Percentiles rank a stretch among this genome's conserved stretches.
phyloP scores from a whole-genome alignment of 2,888 invertebrate species.

The Cotesia congregata region DNA sequence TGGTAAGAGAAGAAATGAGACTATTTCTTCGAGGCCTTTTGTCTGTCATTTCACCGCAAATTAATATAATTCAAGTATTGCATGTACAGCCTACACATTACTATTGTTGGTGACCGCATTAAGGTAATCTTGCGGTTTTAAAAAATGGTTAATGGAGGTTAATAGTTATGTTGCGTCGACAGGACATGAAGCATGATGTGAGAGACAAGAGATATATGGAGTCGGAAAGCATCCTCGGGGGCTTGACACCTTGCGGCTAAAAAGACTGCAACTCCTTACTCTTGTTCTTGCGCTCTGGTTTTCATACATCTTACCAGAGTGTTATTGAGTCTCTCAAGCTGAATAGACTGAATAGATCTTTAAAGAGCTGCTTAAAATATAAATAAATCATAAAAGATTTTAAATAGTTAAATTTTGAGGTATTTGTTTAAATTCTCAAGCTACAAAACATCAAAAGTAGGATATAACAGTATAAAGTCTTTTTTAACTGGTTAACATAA shows the following conservation, averaged over 20 bases:
- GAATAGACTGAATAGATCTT: background rate
- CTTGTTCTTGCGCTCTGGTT: background rate
- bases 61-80: constrained; percentile 20
- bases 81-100: constrained; percentile 5
- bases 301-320: background rate
- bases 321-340: background rate
- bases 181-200: constrained; percentile 7
- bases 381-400: no score
- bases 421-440: background rate
- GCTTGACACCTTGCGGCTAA: background rate
- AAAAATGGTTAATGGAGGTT: constrained; percentile 13
- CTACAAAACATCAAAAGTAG: background rate
- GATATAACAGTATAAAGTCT: background rate
- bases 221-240: background rate
- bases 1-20: constrained; percentile 26
- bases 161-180: constrained; percentile 19
- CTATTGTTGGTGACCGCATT: constrained; percentile 22
- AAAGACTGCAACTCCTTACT: background rate
- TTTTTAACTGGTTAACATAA: background rate
- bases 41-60: constrained; percentile 7
- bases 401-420: no score
- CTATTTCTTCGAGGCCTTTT: constrained; percentile 11
- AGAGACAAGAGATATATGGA: background rate
- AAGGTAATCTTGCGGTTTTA: constrained; percentile 28
- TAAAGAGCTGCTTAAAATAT: background rate